Percentiles rank a stretch among this genome's conserved stretches.
These are phyloP conservation scores for Apodemus agrarius DNA, from an alignment of 2,797 vertebrate species.

Conservation along the genomic window DNA sequence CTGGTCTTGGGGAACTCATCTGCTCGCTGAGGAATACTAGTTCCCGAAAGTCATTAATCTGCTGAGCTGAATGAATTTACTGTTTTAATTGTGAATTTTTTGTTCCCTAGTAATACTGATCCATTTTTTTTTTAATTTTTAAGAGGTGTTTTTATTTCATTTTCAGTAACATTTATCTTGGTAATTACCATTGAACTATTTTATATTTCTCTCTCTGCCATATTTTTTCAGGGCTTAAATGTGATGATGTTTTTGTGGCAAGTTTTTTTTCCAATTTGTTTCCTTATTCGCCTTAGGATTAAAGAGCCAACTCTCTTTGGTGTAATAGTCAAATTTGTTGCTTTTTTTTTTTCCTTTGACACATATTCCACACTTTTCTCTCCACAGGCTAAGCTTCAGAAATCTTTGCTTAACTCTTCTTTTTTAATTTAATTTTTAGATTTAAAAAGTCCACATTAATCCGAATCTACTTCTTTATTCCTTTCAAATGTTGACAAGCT, in stretches of 20 bases:
- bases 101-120: background rate
- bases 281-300: background rate
- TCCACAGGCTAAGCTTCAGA: background rate
- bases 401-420: conserved; percentile 27
- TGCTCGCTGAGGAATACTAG: background rate
- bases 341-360: background rate
- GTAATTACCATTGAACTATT: background rate
- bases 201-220: background rate
- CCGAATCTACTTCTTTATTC: background rate
- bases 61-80: background rate
- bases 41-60: background rate
- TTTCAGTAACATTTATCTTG: background rate
- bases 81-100: background rate
- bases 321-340: background rate
- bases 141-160: background rate
- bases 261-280: background rate
- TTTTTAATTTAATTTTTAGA: background rate
- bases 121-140: background rate
- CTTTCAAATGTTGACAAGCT: background rate
- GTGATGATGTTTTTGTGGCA: background rate
- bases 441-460: background rate
- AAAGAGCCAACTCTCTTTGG: background rate
- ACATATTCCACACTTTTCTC: background rate
- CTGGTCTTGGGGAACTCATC: background rate
- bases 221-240: background rate